Percentiles rank a stretch among this genome's conserved stretches.
phyloP scores from a whole-genome alignment of 2,888 invertebrate species.

The Hypercompe scribonia region DNA sequence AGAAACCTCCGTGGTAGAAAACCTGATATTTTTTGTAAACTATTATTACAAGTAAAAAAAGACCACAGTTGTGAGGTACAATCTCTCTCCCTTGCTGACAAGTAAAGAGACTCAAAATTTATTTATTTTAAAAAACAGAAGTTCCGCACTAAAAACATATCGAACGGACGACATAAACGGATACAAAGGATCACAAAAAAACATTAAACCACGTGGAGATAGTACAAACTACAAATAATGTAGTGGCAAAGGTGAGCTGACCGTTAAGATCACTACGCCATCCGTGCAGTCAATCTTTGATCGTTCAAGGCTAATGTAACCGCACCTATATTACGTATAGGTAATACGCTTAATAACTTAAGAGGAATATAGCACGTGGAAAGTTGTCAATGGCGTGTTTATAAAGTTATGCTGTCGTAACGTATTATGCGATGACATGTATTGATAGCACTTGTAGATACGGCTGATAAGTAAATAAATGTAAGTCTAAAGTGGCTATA shows the following conservation, averaged over 20 bases:
- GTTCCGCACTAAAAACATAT: too few relatives aligned
- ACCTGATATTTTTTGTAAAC: neutral
- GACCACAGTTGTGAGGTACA: neutral
- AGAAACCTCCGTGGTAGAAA: neutral
- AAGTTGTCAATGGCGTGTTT: conserved; percentile 6
- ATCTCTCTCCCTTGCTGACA: neutral
- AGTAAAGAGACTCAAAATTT: neutral
- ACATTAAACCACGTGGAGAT: too few relatives aligned
- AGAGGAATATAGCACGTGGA: neutral
- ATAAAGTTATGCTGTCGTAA: neutral
- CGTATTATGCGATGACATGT: conserved; percentile 11
- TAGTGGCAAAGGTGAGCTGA: too few relatives aligned
- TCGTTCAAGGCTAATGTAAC: neutral
- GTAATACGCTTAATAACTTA: neutral
- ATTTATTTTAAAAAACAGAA: too few relatives aligned
- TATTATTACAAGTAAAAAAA: neutral
- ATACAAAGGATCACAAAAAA: too few relatives aligned
- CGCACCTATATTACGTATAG: neutral
- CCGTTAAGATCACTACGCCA: too few relatives aligned
- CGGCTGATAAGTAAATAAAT: neutral
- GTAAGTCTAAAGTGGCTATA: conserved; percentile 4
- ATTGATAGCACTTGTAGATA: conserved; percentile 16
- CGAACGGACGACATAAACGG: too few relatives aligned
- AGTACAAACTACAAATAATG: too few relatives aligned
- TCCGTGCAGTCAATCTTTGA: too few relatives aligned